phyloP scores from a whole-genome alignment of 2,888 invertebrate genomes.

The Criorhina ranunculi region DNA sequence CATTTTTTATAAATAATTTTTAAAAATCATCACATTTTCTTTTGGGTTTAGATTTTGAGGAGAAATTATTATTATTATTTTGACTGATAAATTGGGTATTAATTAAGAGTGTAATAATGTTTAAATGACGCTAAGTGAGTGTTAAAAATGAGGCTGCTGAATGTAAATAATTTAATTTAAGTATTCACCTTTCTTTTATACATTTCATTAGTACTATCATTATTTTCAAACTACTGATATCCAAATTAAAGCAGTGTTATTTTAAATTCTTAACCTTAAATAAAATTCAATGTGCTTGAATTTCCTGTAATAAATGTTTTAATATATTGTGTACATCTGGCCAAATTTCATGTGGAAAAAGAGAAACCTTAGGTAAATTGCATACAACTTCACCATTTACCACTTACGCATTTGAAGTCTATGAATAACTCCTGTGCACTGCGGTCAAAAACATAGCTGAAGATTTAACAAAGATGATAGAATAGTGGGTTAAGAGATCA shows the following conservation, averaged over 20 bases:
- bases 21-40: too few species aligned
- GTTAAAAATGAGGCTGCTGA: neutral
- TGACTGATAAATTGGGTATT: neutral
- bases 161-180: conserved; percentile 14
- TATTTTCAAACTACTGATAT: neutral
- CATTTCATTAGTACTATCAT: neutral
- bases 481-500: too few species aligned
- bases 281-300: conserved; percentile 1
- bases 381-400: too few species aligned
- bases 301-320: neutral
- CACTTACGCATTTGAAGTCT: too few species aligned
- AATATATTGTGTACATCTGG: too few species aligned
- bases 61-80: neutral
- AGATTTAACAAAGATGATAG: too few species aligned
- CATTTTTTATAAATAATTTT: too few species aligned
- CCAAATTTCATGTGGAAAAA: too few species aligned
- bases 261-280: neutral
- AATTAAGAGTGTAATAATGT: neutral
- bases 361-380: too few species aligned
- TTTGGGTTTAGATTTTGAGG: too few species aligned
- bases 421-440: too few species aligned
- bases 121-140: neutral
- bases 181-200: neutral
- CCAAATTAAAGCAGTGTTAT: neutral
- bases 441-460: too few species aligned